phyloP scores from a whole-genome alignment of 2,797 vertebrate species.

The Myotis vivesi region DNA sequence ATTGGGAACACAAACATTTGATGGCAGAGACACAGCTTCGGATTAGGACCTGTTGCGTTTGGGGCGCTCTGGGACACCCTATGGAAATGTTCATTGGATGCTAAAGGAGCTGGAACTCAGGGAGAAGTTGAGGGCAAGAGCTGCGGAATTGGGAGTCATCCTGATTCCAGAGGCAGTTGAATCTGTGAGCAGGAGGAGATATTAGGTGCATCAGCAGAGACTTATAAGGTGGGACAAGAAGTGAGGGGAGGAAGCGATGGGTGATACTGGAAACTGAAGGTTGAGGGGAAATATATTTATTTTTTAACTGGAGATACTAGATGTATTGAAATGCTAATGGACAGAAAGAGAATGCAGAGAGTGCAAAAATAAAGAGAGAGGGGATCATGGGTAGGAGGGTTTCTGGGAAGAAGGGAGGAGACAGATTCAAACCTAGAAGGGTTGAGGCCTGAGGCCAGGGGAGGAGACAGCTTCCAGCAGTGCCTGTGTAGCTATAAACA shows the following conservation, averaged over 20 bases:
- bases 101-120: background rate
- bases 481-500: background rate
- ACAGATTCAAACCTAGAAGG: background rate
- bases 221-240: background rate
- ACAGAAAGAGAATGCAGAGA: background rate
- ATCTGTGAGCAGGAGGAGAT: background rate
- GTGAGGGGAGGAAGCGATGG: no score
- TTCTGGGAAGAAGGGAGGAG: background rate
- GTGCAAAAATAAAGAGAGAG: background rate
- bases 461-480: background rate
- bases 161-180: background rate
- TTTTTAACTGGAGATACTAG: background rate
- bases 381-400: background rate
- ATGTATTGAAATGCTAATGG: slow-evolving; percentile 19
- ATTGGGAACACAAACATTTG: background rate
- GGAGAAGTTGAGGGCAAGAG: background rate
- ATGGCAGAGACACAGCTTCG: background rate
- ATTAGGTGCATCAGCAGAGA: background rate
- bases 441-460: background rate
- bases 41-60: background rate
- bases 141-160: background rate
- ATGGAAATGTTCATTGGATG: no score
- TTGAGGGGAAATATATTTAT: background rate
- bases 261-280: background rate
- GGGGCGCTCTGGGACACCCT: background rate